phyloP scores from a whole-genome alignment of 2,888 invertebrate species.

The Dichetophora obliterata region DNA sequence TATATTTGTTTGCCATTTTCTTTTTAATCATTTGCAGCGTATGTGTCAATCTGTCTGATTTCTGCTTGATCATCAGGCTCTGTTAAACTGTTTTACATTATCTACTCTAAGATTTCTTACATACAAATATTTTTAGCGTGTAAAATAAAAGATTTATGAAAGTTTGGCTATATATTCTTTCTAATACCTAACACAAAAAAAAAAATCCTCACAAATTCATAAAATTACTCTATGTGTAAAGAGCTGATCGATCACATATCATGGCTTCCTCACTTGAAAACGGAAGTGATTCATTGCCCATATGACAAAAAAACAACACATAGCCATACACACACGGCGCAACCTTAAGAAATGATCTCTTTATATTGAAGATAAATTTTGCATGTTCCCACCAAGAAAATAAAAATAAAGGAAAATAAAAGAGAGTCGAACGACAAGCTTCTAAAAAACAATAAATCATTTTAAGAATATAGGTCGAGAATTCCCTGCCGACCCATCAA shows the following conservation, averaged over 20 bases:
- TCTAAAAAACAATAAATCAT: slow-evolving; percentile 63
- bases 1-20: too few relatives aligned
- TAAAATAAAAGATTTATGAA: too few relatives aligned
- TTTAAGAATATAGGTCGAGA: not conserved
- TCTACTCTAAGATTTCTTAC: too few relatives aligned
- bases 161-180: too few relatives aligned
- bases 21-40: too few relatives aligned
- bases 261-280: not conserved
- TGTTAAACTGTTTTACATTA: too few relatives aligned
- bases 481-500: slow-evolving; percentile 26
- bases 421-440: not conserved
- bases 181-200: too few relatives aligned
- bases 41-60: too few relatives aligned
- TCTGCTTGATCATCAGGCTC: too few relatives aligned
- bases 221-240: not conserved
- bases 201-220: too few relatives aligned
- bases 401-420: not conserved
- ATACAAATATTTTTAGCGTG: too few relatives aligned
- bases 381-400: slow-evolving; percentile 25
- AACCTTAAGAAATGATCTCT: not conserved
- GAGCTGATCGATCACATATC: slow-evolving; percentile 1
- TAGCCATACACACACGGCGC: slow-evolving; percentile 7
- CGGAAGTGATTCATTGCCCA: slow-evolving; percentile 24
- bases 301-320: not conserved
- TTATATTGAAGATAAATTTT: not conserved